Evolutionary conservation across 2,113 vertebrate species (phyloP), one percentile per base, ranked within the genome.

Genomic region (Sphaerodactylus townsendi): DNA sequence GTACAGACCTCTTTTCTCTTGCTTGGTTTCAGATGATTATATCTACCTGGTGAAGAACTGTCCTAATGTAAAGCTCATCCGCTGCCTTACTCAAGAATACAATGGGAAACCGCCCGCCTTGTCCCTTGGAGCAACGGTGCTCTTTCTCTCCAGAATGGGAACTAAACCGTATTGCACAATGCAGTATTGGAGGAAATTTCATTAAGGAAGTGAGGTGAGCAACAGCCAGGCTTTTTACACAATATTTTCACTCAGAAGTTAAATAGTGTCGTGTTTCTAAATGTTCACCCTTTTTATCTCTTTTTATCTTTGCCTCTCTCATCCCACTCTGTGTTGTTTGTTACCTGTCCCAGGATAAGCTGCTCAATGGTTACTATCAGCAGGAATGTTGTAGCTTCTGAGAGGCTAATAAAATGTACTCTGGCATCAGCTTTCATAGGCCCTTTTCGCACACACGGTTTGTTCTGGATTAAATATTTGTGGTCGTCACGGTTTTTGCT

Each of bases 181-280:
- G 25, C n/a, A n/a, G 87, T 97, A n/a, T 81, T 97, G 90, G 87
- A 96, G 78, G 89, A 95, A 66, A 73, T 96, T 77, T 78, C 81
- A n/a, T n/a, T 84, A 87, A 84, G 64, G 79, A 74, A 4, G 91
- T 88, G 87, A 91, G 90, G 90, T 95, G 90, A 94, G 87, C 65
- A n/a, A 46, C n/a, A 86, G 53, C 50, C 21, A 15, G 48, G 11
- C 35, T 25, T 65, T 39, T n/a, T 6, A 19, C n/a, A n/a, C n/a
- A 6, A 33, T 11, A 2, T 17, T 62, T 78, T 19, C 39, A 64
- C 37, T 41, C n/a, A 15, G 37, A 64, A 78, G 10, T 48, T 7
- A 10, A 30, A 66, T 11, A 37, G 48, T 5, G 10, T 5, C 1
- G n/a, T n/a, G n/a, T n/a, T n/a, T n/a, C n/a, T n/a, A n/a, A n/a